Evolutionary conservation across 2,113 vertebrate species (phyloP).

Genomic region (Aegithalos caudatus): DNA sequence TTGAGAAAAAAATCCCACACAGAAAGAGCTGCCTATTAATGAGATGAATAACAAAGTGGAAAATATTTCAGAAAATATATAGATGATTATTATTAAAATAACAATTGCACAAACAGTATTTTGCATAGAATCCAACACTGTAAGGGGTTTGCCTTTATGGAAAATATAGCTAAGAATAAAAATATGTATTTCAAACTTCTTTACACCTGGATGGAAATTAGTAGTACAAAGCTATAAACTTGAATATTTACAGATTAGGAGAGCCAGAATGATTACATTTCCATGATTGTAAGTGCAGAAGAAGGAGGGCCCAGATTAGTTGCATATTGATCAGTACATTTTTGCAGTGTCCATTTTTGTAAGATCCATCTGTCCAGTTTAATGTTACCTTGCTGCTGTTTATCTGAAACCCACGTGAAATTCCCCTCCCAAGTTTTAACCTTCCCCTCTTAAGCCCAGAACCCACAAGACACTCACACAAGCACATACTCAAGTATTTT

Average conservation of each 20-base stretch:
- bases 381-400: not conserved
- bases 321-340: not conserved
- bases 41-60: not conserved
- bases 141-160: not conserved
- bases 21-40: not conserved
- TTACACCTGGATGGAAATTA: not conserved
- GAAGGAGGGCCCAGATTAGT: not conserved
- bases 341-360: not conserved
- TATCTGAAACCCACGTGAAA: not conserved
- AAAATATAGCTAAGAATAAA: not conserved
- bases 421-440: not conserved
- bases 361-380: not conserved
- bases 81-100: not conserved
- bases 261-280: not conserved
- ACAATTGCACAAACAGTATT: not conserved
- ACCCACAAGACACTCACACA: not conserved
- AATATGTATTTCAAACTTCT: not conserved
- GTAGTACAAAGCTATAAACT: not conserved
- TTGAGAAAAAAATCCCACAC: not conserved
- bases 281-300: not conserved
- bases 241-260: not conserved
- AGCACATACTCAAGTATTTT: rapidly evolving
- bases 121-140: not conserved
- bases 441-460: not conserved
- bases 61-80: not conserved